Evolutionary conservation across 2,888 invertebrate species (phyloP).

Genomic region (Endomychus coccineus): DNA sequence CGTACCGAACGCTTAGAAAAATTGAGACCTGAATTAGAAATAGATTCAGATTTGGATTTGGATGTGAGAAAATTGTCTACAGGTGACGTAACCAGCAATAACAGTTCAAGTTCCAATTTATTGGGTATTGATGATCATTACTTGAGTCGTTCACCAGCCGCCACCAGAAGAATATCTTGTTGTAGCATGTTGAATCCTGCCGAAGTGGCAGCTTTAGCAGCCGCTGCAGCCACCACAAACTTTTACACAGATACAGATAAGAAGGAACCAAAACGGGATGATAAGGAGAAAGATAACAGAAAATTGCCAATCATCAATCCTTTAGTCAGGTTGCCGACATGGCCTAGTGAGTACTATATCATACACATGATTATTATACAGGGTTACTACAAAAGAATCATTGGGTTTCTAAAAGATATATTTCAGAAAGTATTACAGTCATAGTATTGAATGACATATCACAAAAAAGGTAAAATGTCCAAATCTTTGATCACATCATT

Average conservation of each 20-base stretch:
- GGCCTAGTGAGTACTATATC: conserved; percentile 63
- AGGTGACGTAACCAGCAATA: conserved; percentile 38
- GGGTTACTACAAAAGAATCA: no score
- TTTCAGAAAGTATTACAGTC: no score
- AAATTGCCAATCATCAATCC: conserved; percentile 88
- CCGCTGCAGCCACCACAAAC: conserved; percentile 54
- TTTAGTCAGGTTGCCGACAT: conserved; percentile 74
- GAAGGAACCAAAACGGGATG: conserved; percentile 38
- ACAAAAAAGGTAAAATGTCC: no score
- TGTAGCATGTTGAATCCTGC: conserved; percentile 78
- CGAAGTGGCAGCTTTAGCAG: conserved; percentile 55
- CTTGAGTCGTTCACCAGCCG: conserved; percentile 71
- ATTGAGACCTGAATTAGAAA: conserved; percentile 36
- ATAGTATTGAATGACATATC: no score
- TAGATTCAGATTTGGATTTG: conserved; percentile 32
- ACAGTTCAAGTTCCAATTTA: conserved; percentile 53
- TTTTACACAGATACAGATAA: conserved; percentile 44
- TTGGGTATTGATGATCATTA: conserved; percentile 58
- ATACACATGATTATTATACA: no score
- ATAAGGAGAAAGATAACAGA: conserved; percentile 48
- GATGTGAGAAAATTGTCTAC: conserved; percentile 36
- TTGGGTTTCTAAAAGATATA: no score
- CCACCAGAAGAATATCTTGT: conserved; percentile 83
- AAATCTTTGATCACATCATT: no score
- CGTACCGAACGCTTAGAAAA: conserved; percentile 30